Evolutionary conservation across 2,888 invertebrate genomes (phyloP), one percentile per base, ranked within the genome.

Genomic region (Pristionchus entomophagus): DNA sequence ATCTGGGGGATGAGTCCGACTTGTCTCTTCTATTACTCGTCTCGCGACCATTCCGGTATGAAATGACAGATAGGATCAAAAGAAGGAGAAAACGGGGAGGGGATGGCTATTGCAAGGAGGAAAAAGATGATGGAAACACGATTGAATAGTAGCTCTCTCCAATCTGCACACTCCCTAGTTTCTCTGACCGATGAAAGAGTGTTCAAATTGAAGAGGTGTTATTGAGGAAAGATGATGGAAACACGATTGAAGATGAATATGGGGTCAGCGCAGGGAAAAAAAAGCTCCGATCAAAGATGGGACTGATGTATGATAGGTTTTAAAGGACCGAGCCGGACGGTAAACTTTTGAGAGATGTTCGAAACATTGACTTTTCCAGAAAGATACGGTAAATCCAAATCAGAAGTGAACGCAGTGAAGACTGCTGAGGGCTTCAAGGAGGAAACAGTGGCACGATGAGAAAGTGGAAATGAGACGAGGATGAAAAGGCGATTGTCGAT

Each of bases 351-450:
- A n/a, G n/a, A n/a, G n/a, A n/a, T n/a, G n/a, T n/a, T n/a, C n/a
- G 41, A 41, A 41, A 73, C 73, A 73, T n/a, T 73, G 73, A 73
- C 73, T 41, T 73, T 73, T 41, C 29, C 41, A 73, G 45, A 26
- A 73, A 17, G 26, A 26, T 14, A 35, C 6, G 65, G 65, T 14
- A 3, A 26, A 41, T 41, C 45, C 41, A 73, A 73, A 73, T 73
- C 73, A 80, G 78, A 51, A 80, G 51, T 49, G 78, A n/a, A n/a
- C n/a, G 78, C 51, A 80, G 78, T 51, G 17, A 51, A 8, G 26
- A 14, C n/a, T 22, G 19, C 8, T n/a, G 5, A 38, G 14, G 22
- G 19, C 35, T 10, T 38, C 2, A 45, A 26, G 41, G 29, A 10
- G 41, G n/a, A n/a, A n/a, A n/a, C n/a, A 12, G 29, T 45, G 22